Conservation (phyloP, 2,888 invertebrate genomes). For the Limnephilus auricula region DNA sequence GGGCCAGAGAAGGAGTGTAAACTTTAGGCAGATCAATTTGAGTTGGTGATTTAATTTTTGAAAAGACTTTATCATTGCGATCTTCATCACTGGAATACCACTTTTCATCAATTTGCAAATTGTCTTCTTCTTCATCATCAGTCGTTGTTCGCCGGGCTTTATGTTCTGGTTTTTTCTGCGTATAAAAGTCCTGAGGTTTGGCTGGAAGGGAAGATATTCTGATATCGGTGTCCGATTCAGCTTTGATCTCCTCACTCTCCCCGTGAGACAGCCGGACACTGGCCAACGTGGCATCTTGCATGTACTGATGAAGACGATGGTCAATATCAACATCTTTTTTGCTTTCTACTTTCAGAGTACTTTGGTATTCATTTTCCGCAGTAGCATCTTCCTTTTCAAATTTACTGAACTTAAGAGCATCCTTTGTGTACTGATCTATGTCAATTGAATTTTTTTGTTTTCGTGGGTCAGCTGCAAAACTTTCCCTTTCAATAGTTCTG, state of each 20-base stretch:
- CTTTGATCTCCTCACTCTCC: conserved; percentile 66
- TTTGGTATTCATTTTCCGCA: conserved; percentile 70
- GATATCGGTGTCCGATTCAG: conserved; percentile 75
- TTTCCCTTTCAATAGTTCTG: conserved; percentile 27
- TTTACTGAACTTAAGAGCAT: conserved; percentile 75
- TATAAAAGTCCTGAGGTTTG: conserved; percentile 68
- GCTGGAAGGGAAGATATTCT: conserved; percentile 75
- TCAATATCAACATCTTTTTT: conserved; percentile 71
- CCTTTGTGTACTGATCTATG: conserved; percentile 78
- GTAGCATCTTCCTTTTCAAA: conserved; percentile 76
- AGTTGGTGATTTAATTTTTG: conserved; percentile 71
- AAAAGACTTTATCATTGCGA: conserved; percentile 73
- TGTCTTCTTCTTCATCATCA: conserved; percentile 79
- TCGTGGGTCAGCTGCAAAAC: conserved; percentile 68
- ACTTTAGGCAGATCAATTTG: conserved; percentile 67
- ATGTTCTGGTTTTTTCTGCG: conserved; percentile 69
- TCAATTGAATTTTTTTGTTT: conserved; percentile 75
- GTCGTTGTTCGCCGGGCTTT: conserved; percentile 76
- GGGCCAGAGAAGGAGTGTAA: conserved; percentile 68
- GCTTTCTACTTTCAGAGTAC: conserved; percentile 21
- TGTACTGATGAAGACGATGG: conserved; percentile 75
- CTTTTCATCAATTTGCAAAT: conserved; percentile 79
- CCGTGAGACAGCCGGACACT: conserved; percentile 66
- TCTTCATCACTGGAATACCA: conserved; percentile 92
- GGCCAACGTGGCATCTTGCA: conserved; percentile 70